phyloP scores from a whole-genome alignment of 2,797 vertebrate species.

The Xenops minutus region DNA sequence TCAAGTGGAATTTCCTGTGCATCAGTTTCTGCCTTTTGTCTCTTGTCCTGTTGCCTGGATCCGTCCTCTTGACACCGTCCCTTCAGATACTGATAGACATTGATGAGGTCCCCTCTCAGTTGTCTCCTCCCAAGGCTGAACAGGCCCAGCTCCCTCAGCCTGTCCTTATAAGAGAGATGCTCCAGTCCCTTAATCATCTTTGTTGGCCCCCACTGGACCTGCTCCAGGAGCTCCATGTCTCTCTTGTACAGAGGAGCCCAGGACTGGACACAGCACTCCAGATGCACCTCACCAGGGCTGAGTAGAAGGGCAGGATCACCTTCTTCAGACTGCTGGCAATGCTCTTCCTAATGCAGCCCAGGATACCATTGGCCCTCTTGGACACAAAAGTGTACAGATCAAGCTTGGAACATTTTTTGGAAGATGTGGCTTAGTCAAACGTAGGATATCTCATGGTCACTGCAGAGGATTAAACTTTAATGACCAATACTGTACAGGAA shows the following conservation, averaged over 20 bases:
- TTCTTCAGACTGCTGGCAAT: fast-evolving
- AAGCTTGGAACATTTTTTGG: not conserved
- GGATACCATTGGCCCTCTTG: not conserved
- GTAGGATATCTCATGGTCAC: not conserved
- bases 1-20: not conserved
- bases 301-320: not conserved
- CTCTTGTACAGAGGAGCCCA: not conserved
- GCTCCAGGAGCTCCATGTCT: not conserved
- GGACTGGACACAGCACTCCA: not conserved
- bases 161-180: fast-evolving
- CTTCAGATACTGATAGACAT: not conserved
- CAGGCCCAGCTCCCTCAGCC: not conserved
- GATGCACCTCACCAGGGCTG: not conserved
- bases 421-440: not conserved
- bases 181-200: not conserved
- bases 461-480: not conserved
- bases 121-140: fast-evolving
- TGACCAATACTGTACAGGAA: not conserved
- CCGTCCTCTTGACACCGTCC: not conserved
- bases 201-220: not conserved
- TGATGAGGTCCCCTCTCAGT: not conserved
- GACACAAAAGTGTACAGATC: not conserved
- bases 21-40: not conserved
- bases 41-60: not conserved
- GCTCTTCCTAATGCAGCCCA: not conserved